These are phyloP conservation scores for Phylloscopus trochilus DNA, from an alignment of 2,113 vertebrate species.

Conservation along the genomic window DNA sequence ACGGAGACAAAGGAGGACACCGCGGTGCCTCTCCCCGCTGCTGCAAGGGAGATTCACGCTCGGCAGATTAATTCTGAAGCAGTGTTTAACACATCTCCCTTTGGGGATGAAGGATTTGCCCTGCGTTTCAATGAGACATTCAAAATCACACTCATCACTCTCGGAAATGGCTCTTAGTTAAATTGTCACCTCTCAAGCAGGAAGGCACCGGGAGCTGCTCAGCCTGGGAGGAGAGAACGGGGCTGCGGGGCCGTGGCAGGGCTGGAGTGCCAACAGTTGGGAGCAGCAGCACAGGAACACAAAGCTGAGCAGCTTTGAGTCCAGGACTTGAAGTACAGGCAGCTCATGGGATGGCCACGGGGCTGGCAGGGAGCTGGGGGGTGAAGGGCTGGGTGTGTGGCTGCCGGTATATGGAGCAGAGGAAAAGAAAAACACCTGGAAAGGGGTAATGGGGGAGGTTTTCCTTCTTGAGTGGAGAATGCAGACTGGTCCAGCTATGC, in stretches of 20 bases:
- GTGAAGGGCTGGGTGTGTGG: neutral
- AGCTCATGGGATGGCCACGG: accelerated
- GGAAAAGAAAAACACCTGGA: neutral
- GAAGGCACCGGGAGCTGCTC: neutral
- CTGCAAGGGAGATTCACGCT: neutral
- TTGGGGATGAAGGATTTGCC: conserved; percentile 25
- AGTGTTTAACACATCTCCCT: neutral
- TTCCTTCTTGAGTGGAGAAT: neutral
- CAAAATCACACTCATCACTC: conserved; percentile 18
- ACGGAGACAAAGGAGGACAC: neutral
- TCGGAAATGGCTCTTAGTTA: neutral
- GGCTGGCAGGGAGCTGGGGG: neutral
- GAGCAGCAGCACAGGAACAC: neutral
- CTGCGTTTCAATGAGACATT: conserved; percentile 24
- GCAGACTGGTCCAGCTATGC: neutral
- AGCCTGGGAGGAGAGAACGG: neutral
- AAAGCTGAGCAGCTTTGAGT: neutral
- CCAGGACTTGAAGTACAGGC: neutral
- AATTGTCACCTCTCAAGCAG: neutral
- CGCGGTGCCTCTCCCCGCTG: neutral
- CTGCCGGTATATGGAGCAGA: neutral
- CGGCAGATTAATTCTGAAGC: conserved; percentile 12
- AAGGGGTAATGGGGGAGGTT: neutral
- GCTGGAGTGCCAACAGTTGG: neutral
- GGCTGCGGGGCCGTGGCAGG: accelerated